Evolutionary conservation across 2,888 invertebrate species (phyloP), one percentile per base, ranked within the genome.

Genomic region (Alentia gelatinosa): DNA sequence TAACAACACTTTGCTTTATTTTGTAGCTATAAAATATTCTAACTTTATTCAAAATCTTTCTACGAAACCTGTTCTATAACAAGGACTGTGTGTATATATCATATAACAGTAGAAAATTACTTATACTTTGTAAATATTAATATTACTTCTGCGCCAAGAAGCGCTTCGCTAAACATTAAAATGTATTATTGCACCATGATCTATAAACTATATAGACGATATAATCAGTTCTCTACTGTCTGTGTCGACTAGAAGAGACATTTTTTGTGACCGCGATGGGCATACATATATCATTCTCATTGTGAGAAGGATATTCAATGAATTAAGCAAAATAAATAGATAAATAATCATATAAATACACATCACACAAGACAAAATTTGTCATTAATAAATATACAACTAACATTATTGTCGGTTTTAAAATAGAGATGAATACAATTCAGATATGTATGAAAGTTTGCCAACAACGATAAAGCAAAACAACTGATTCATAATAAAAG

Each of bases 11-110:
- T 26, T 26, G 26, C 19, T 33, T 74, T 74, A 74, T 79, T 79
- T 79, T 79, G 50, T 86, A 86, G 86, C 86, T 86, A 86, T 86
- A 86, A 86, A 86, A 86, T 86, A 86, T 40, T 86, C 86, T 86
- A 86, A 86, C 86, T 86, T 86, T 86, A 86, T 86, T 86, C 86
- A 42, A 86, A 86, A 86, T 47, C 9, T 50, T 42, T 42, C 86
- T 86, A 86, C 86, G 86, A 86, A 86, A 86, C 26, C 86, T 79
- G 37, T 79, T 79, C 79, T 86, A 86, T 86, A 86, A 86, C 86
- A 42, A 86, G 86, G 19, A 86, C 35, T 86, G 86, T 86, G 86
- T 86, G 86, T 86, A 86, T 79, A 79, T 50, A 86, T 86, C n/a
- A 47, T 86, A 86, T 86, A 86, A 86, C 86, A 86, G 86, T 86